A percentile compares a stretch with the other conserved stretches of the same genome.
Evolutionary conservation across 2,113 vertebrate genomes (phyloP).

Genomic region (Hymenochirus boettgeri): DNA sequence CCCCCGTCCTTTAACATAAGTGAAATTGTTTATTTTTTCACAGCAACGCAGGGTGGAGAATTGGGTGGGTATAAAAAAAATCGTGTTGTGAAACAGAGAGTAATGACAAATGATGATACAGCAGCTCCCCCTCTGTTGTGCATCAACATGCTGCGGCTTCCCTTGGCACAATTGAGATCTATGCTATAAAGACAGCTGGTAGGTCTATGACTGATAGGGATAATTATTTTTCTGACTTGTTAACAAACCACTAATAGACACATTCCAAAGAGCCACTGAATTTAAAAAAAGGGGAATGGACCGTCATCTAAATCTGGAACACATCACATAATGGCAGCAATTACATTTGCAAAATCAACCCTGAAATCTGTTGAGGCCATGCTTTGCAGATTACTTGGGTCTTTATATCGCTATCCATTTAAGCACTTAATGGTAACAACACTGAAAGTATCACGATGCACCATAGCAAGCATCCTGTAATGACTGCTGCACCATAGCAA

Average conservation of each 20-base stretch:
- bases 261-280: too few relatives aligned
- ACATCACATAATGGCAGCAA: too few relatives aligned
- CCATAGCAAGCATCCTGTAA: too few relatives aligned
- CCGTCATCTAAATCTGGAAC: too few relatives aligned
- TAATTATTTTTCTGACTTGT: neutral
- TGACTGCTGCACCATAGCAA: neutral
- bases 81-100: conserved; percentile 28
- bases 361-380: too few relatives aligned
- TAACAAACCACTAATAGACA: too few relatives aligned
- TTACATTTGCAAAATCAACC: too few relatives aligned
- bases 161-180: neutral
- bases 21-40: conserved; percentile 1
- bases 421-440: too few relatives aligned
- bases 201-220: neutral
- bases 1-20: neutral
- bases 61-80: conserved; percentile 27
- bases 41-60: conserved; percentile 34
- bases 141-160: neutral
- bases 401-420: too few relatives aligned
- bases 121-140: conserved; percentile 17
- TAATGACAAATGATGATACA: conserved; percentile 33
- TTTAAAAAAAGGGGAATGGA: too few relatives aligned
- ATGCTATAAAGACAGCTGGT: neutral
- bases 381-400: too few relatives aligned
- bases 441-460: too few relatives aligned